Base-by-base conservation (phyloP, 2,797 vertebrate species). In the Urosaurus nigricauda region DNA sequence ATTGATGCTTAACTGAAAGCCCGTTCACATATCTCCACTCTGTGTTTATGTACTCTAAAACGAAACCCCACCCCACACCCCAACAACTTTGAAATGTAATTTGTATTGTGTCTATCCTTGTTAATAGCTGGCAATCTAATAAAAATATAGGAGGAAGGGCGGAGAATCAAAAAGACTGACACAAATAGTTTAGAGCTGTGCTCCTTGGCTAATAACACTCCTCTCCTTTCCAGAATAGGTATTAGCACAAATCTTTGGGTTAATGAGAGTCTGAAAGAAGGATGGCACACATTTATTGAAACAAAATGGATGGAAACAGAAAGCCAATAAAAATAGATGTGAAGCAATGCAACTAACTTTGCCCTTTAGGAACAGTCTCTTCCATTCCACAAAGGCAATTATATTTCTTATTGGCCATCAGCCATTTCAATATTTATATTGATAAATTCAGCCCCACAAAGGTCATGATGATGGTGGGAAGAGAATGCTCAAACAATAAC, bases 321-420 rank as follows among this genome's bases (percentile, higher is more conserved):
- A n/a, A 87, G 16, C 47, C 47, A 82, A 12, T n/a, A 89, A 88
- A 53, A 85, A 58, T 11, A 58, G 87, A 84, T 63, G 29, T 29
- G 43, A 14, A 75, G 21, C 9, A 53, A 47, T 56, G 29, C 35
- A 78, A 37, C 60, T 37, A 84, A 56, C 63, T 70, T 70, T 88
- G 56, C 60, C 81, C 60, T 84, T 84, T 84, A 84, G 80, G 63
- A 32, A 56, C 17, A 12, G 5, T 40, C 74, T 70, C 29, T 78
- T 74, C 43, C 53, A 40, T 58, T 86, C 51, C 35, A 35, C 13
- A 77, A 78, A 74, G 71, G 8, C 53, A 89, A 79, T 63, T 3
- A 87, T 86, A 84, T 40, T 47, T 84, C 77, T 75, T 87, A 82
- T n/a, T 92, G 84, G 43, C 88, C 86, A 77, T 29, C 51, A 84